A percentile compares a stretch with the other conserved stretches of the same genome.
Evolutionary conservation across 2,888 invertebrate species (phyloP).

Genomic region (Slavum lentiscoides): DNA sequence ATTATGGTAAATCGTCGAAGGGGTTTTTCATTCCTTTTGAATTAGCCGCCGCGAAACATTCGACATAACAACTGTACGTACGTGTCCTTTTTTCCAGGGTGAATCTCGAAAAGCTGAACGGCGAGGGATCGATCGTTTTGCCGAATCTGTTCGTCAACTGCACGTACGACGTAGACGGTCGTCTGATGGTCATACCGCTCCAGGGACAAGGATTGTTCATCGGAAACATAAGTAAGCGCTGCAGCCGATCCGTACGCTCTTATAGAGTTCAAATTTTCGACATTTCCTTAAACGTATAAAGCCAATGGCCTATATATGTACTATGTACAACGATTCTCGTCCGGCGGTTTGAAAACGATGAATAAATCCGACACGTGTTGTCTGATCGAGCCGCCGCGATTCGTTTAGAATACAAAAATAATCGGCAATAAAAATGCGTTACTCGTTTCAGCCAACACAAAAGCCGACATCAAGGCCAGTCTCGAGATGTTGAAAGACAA

Average conservation of each 20-base stretch:
- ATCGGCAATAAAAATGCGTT: too few species aligned
- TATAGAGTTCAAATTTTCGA: too few species aligned
- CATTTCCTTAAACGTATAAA: neutral
- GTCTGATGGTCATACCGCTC: conserved; percentile 63
- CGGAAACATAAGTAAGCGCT: conserved; percentile 64
- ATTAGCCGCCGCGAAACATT: too few species aligned
- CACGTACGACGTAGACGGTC: conserved; percentile 64
- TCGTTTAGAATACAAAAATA: too few species aligned
- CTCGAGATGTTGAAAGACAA: conserved; percentile 65
- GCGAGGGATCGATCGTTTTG: conserved; percentile 61
- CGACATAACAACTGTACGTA: neutral
- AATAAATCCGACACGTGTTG: too few species aligned
- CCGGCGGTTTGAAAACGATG: too few species aligned
- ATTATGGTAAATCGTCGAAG: too few species aligned
- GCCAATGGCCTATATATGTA: too few species aligned
- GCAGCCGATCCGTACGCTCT: too few species aligned
- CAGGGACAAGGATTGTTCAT: conserved; percentile 63
- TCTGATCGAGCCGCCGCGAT: too few species aligned
- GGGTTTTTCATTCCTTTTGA: too few species aligned
- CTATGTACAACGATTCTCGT: too few species aligned
- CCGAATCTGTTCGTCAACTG: conserved; percentile 62
- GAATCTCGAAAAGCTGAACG: conserved; percentile 61
- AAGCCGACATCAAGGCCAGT: conserved; percentile 65
- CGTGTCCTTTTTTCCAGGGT: conserved; percentile 58
- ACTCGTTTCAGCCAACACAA: conserved; percentile 63